Percentiles rank a stretch among this genome's conserved stretches.
These are phyloP conservation scores for Dasypus novemcinctus DNA, from an alignment of 2,113 vertebrate genomes.

Conservation along the genomic window DNA sequence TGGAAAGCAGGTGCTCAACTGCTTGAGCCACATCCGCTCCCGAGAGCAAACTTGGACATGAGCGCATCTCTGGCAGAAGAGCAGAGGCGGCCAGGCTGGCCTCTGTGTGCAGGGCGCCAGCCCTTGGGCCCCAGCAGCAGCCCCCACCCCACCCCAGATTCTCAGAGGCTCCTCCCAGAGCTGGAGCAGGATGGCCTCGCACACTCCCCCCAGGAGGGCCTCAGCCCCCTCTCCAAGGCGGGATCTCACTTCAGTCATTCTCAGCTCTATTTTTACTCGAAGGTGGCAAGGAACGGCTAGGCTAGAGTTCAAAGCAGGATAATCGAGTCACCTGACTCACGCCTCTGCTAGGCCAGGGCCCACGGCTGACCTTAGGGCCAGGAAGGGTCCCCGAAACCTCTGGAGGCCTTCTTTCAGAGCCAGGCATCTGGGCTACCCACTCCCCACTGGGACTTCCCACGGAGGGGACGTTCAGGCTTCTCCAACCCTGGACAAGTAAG, in stretches of 20 bases:
- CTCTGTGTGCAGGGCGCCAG: not conserved
- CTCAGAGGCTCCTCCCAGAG: not conserved
- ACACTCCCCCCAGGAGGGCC: not conserved
- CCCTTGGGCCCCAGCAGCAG: not conserved
- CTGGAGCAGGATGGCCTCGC: not conserved
- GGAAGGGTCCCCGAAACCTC: not conserved
- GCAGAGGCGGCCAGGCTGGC: not conserved
- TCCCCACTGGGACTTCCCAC: not conserved
- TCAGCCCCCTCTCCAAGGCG: not conserved
- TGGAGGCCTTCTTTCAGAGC: not conserved
- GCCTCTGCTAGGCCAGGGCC: not conserved
- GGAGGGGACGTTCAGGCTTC: not conserved
- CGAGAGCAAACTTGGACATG: constrained; percentile 9
- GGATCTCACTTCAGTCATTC: constrained; percentile 60
- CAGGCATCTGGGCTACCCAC: not conserved
- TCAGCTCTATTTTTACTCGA: constrained; percentile 72
- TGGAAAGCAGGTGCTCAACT: constrained; percentile 35
- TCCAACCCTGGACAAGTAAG: not conserved
- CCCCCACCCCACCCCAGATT: rapidly evolving
- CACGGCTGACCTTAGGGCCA: not conserved
- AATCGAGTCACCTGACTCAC: constrained; percentile 26
- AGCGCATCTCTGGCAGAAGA: not conserved
- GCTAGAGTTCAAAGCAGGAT: constrained; percentile 44
- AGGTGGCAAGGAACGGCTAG: constrained; percentile 48
- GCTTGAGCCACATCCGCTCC: not conserved